phyloP scores from a whole-genome alignment of 2,888 invertebrate species.

The Cataglyphis altisquamis region DNA sequence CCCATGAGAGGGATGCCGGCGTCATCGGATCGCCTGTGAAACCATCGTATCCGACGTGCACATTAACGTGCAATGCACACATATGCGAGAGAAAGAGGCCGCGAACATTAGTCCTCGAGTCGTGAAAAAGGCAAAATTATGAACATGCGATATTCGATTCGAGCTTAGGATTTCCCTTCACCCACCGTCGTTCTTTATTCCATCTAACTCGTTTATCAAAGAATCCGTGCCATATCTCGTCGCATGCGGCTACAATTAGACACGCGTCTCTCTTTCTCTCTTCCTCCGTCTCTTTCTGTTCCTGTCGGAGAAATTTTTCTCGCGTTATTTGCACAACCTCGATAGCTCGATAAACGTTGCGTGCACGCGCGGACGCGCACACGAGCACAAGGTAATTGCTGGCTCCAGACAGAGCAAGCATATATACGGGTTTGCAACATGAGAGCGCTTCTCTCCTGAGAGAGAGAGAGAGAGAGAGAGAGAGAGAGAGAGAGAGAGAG shows the following conservation, averaged over 20 bases:
- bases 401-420: constrained; percentile 33
- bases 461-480: not conserved
- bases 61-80: not conserved
- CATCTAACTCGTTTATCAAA: constrained; percentile 31
- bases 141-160: constrained; percentile 22
- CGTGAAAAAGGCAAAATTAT: constrained; percentile 27
- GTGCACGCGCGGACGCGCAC: constrained; percentile 32
- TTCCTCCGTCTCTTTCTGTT: not conserved
- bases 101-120: constrained; percentile 38
- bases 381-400: constrained; percentile 40
- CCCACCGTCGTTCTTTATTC: not conserved
- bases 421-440: not conserved
- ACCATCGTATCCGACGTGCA: constrained; percentile 26
- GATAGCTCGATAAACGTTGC: constrained; percentile 46
- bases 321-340: constrained; percentile 29
- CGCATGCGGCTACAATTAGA: constrained; percentile 36
- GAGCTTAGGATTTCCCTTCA: not conserved
- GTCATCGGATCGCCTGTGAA: constrained; percentile 46
- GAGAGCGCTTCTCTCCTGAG: not conserved
- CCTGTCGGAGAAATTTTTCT: constrained; percentile 10
- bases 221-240: constrained; percentile 15
- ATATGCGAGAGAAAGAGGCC: not conserved
- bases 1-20: constrained; percentile 22
- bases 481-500: not conserved
- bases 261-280: not conserved